These are phyloP conservation scores for Macropus fuliginosus DNA, from an alignment of 2,797 vertebrate species.

Conservation along the genomic window DNA sequence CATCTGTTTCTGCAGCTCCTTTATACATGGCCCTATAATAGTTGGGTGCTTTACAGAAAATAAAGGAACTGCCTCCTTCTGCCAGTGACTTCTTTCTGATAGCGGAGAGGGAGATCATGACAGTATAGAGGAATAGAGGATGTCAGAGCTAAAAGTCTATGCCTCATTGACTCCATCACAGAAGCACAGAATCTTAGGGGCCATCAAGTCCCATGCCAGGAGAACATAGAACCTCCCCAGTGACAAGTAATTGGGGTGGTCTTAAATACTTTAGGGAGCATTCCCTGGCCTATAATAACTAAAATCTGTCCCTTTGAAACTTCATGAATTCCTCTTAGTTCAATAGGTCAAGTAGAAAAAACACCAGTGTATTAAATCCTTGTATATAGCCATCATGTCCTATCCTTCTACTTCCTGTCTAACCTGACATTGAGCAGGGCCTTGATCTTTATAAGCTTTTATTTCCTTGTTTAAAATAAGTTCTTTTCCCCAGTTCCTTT, in stretches of 20 bases:
- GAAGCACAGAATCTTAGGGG: too few species aligned
- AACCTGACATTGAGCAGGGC: too few species aligned
- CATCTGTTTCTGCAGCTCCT: neutral
- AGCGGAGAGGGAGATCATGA: neutral
- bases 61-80: neutral
- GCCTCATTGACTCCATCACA: too few species aligned
- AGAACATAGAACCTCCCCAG: neutral
- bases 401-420: neutral
- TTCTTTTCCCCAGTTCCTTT: too few species aligned
- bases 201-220: too few species aligned
- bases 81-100: neutral
- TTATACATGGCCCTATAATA: neutral
- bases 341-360: neutral
- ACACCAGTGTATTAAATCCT: neutral
- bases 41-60: neutral
- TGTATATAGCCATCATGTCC: neutral
- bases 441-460: too few species aligned
- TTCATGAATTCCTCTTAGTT: neutral
- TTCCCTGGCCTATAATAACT: neutral
- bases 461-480: too few species aligned
- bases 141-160: neutral
- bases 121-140: neutral
- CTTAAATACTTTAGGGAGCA: too few species aligned
- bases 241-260: neutral
- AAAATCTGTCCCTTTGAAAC: neutral